phyloP scores from a whole-genome alignment of 2,888 invertebrate genomes.

The Lycia hirtaria region DNA sequence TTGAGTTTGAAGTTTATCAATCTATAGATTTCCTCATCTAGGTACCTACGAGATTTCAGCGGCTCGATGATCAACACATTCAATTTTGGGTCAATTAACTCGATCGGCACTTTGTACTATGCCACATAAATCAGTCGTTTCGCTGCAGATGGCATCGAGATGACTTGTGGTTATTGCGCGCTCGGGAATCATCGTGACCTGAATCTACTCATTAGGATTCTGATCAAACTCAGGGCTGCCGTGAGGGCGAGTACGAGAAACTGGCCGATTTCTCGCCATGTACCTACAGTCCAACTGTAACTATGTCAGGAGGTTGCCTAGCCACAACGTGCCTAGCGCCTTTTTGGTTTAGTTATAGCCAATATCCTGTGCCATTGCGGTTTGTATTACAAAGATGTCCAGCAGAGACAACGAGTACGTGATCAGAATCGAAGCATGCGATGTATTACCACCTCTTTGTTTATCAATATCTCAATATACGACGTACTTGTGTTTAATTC shows the following conservation, averaged over 20 bases:
- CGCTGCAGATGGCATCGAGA: slow-evolving; percentile 45
- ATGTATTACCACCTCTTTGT: slow-evolving; percentile 22
- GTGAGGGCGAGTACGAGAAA: slow-evolving; percentile 16
- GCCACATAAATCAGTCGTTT: slow-evolving; percentile 52
- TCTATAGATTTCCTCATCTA: too few relatives aligned
- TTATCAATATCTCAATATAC: slow-evolving; percentile 1
- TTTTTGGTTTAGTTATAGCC: slow-evolving; percentile 66
- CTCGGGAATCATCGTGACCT: slow-evolving; percentile 30
- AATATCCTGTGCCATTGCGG: slow-evolving; percentile 65
- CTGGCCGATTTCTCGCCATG: slow-evolving; percentile 14
- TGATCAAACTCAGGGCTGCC: slow-evolving; percentile 21
- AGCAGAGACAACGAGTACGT: slow-evolving; percentile 62
- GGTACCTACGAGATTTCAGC: too few relatives aligned
- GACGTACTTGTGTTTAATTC: background rate
- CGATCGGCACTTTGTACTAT: slow-evolving; percentile 51
- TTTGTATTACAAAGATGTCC: slow-evolving; percentile 69
- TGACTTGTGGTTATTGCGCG: slow-evolving; percentile 43
- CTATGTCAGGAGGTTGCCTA: slow-evolving; percentile 68
- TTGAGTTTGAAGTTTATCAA: too few relatives aligned
- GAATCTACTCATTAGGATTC: slow-evolving; percentile 35
- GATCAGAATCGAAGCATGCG: slow-evolving; percentile 51
- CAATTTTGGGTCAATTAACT: slow-evolving; percentile 49
- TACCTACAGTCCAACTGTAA: slow-evolving; percentile 33
- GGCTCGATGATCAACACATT: slow-evolving; percentile 51
- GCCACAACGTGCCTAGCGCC: slow-evolving; percentile 54